Percentiles rank a stretch among this genome's conserved stretches.
Evolutionary conservation across 2,113 vertebrate genomes (phyloP).

Genomic region (Felis chaus): DNA sequence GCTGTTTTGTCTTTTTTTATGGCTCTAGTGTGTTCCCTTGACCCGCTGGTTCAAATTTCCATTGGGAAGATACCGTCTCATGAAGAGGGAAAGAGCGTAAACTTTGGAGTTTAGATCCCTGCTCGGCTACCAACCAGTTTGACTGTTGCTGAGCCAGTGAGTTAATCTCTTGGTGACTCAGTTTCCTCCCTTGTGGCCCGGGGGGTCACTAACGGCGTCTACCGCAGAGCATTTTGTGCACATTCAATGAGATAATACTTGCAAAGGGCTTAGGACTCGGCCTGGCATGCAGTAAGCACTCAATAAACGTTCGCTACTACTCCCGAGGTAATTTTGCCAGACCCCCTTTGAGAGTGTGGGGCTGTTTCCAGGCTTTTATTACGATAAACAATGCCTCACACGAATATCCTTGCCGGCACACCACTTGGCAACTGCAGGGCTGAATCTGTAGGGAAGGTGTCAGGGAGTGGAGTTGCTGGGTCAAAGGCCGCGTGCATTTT

Average conservation of each 20-base stretch:
- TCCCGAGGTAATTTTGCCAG: constrained; percentile 47
- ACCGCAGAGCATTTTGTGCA: neutral
- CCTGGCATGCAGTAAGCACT: neutral
- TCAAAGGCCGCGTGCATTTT: constrained; percentile 52
- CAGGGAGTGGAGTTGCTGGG: constrained; percentile 27
- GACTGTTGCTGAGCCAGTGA: neutral
- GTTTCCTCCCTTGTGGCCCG: constrained; percentile 12
- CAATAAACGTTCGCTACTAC: neutral
- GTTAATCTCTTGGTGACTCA: neutral
- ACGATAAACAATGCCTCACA: constrained; percentile 63
- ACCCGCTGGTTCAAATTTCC: neutral
- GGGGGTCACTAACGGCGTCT: neutral
- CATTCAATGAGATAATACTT: neutral
- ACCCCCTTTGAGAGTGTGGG: constrained; percentile 1
- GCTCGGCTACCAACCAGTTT: neutral
- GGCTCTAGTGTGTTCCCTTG: neutral
- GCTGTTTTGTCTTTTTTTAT: neutral
- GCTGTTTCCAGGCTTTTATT: constrained; percentile 52
- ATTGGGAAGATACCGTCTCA: neutral
- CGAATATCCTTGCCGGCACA: constrained; percentile 10
- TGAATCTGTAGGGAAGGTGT: constrained; percentile 40
- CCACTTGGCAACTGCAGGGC: constrained; percentile 56
- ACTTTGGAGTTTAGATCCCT: neutral
- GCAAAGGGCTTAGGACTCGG: neutral
- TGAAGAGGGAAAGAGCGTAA: neutral